Evolutionary conservation across 2,113 vertebrate genomes (phyloP).

Genomic region (Lepisosteus osseus): DNA sequence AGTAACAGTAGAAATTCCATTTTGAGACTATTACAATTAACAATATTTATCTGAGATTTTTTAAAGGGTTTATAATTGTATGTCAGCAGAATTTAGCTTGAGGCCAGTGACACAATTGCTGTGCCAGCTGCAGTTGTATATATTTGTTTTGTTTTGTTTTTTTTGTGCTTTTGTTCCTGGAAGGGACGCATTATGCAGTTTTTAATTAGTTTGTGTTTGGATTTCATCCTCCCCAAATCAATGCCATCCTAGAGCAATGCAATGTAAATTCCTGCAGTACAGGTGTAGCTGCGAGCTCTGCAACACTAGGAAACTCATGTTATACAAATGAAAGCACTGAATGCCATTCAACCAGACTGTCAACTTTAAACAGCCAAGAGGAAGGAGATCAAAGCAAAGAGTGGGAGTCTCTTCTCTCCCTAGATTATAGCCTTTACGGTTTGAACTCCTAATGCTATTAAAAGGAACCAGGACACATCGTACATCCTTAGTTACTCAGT

Average conservation of each 20-base stretch:
- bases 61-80: constrained; percentile 57
- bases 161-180: constrained; percentile 66
- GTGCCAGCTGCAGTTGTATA: constrained; percentile 68
- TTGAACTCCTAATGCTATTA: constrained; percentile 63
- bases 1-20: constrained; percentile 66
- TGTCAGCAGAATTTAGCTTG: constrained; percentile 61
- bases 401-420: constrained; percentile 64
- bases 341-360: constrained; percentile 71
- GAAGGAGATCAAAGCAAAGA: constrained; percentile 70
- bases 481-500: constrained; percentile 48
- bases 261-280: constrained; percentile 71
- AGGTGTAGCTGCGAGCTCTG: constrained; percentile 74
- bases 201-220: constrained; percentile 77
- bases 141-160: constrained; percentile 61
- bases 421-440: constrained; percentile 62
- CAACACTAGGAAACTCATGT: constrained; percentile 66
- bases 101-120: constrained; percentile 60
- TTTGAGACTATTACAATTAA: constrained; percentile 47
- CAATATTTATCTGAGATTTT: constrained; percentile 46
- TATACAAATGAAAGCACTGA: constrained; percentile 72
- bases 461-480: constrained; percentile 57
- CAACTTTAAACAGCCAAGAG: constrained; percentile 70
- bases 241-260: constrained; percentile 68
- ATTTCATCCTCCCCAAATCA: constrained; percentile 71
- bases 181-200: constrained; percentile 70